These are phyloP conservation scores for Ornithoptera priamus DNA, from an alignment of 2,888 invertebrate genomes.

Conservation along the genomic window DNA sequence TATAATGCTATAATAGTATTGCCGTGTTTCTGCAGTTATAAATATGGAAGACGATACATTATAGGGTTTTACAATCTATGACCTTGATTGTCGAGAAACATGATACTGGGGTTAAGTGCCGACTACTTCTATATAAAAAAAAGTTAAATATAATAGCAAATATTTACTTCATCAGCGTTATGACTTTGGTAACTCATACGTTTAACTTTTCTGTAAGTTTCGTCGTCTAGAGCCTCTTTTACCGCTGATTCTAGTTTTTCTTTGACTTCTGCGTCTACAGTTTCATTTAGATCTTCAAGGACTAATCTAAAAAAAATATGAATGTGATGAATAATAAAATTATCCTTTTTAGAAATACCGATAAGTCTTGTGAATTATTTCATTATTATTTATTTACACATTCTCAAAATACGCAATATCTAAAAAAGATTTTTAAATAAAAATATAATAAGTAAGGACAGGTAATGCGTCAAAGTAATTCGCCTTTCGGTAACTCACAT, in stretches of 20 bases:
- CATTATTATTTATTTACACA: no score
- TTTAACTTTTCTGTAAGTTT: slow-evolving; percentile 85
- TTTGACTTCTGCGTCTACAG: slow-evolving; percentile 75
- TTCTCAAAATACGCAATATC: no score
- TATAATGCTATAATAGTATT: no score
- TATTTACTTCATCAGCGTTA: slow-evolving; percentile 82
- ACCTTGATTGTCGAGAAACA: neutral
- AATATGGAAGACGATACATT: no score
- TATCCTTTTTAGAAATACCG: no score
- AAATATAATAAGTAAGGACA: no score
- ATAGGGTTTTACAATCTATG: neutral
- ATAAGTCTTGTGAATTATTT: no score
- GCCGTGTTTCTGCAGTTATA: no score
- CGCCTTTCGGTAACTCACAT: no score
- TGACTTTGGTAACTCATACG: slow-evolving; percentile 86
- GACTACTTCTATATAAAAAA: neutral
- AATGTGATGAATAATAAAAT: no score
- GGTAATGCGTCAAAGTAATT: no score
- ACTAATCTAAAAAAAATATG: slow-evolving; percentile 60
- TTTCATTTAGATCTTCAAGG: slow-evolving; percentile 67
- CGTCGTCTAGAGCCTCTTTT: slow-evolving; percentile 83
- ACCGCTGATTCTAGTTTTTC: slow-evolving; percentile 83
- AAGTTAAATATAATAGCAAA: neutral
- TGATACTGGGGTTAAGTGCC: neutral
- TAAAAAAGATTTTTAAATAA: no score